Evolutionary conservation across 1,140 invertebrate genomes (phyloP).

Genomic region (Onthophagus taurus): DNA sequence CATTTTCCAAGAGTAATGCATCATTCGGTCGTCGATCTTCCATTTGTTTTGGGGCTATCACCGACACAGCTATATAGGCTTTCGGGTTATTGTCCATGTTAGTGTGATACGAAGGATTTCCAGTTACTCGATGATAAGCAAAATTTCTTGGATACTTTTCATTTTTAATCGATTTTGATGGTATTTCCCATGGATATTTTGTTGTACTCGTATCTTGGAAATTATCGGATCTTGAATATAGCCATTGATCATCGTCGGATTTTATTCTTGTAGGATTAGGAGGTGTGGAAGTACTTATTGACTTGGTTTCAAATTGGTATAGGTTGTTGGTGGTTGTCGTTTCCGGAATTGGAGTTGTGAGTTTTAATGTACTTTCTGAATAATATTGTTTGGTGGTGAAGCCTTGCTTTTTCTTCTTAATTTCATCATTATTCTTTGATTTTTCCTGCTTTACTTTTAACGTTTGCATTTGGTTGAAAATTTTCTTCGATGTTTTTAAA

Average conservation of each 20-base stretch:
- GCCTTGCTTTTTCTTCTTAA: background rate
- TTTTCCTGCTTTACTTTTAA: constrained; percentile 12
- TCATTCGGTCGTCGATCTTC: constrained; percentile 17
- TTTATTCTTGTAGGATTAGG: background rate
- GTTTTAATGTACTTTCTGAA: background rate
- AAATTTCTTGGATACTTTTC: constrained; percentile 27
- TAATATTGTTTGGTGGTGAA: background rate
- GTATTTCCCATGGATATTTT: constrained; percentile 14
- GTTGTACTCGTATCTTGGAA: constrained; percentile 8
- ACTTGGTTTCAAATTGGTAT: constrained; percentile 3
- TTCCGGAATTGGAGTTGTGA: no score
- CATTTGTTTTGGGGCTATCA: constrained; percentile 31
- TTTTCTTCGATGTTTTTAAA: constrained; percentile 23
- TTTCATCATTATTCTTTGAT: background rate
- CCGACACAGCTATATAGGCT: constrained; percentile 36
- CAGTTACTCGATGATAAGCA: constrained; percentile 34
- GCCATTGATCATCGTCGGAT: background rate
- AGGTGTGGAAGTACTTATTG: background rate
- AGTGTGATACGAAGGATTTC: constrained; percentile 27
- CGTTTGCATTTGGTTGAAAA: constrained; percentile 17
- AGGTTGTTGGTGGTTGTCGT: no score
- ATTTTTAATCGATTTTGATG: constrained; percentile 10
- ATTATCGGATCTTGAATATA: background rate
- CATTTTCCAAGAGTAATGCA: constrained; percentile 31
- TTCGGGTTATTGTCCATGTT: constrained; percentile 29